phyloP scores from a whole-genome alignment of 2,113 vertebrate genomes.

The Sturnus vulgaris region DNA sequence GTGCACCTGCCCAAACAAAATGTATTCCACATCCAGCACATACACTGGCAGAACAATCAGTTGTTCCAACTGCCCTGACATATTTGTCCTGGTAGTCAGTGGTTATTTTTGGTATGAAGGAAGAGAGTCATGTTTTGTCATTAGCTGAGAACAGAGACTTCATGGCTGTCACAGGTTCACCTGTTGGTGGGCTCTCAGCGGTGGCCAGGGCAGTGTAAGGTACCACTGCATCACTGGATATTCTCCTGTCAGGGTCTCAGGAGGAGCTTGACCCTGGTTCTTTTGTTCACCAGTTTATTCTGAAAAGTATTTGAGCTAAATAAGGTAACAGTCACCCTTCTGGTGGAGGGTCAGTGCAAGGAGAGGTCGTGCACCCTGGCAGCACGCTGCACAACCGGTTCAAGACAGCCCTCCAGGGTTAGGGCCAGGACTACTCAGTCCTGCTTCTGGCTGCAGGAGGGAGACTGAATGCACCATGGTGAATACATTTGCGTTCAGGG shows the following conservation, averaged over 20 bases:
- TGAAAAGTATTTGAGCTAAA: constrained; percentile 6
- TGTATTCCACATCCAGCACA: not conserved
- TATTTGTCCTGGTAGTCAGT: not conserved
- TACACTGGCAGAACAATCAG: not conserved
- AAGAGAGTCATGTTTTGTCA: not conserved
- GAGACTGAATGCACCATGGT: not conserved
- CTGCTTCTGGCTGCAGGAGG: not conserved
- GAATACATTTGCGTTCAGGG: not conserved
- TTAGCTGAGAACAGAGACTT: not conserved
- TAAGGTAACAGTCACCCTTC: not conserved
- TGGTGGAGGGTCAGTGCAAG: not conserved
- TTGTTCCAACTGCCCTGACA: not conserved
- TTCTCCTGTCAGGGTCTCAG: not conserved
- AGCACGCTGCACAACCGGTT: not conserved
- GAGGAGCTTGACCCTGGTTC: not conserved
- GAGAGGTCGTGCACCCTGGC: not conserved
- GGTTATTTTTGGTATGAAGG: not conserved
- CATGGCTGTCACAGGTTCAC: not conserved
- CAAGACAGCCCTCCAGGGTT: not conserved
- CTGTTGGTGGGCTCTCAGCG: not conserved
- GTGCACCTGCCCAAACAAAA: constrained; percentile 10
- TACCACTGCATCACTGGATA: not conserved
- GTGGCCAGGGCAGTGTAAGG: not conserved
- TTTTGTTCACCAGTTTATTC: not conserved
- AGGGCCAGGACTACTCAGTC: not conserved